phyloP scores from a whole-genome alignment of 2,113 vertebrate species.

The Triplophysa siluroides region DNA sequence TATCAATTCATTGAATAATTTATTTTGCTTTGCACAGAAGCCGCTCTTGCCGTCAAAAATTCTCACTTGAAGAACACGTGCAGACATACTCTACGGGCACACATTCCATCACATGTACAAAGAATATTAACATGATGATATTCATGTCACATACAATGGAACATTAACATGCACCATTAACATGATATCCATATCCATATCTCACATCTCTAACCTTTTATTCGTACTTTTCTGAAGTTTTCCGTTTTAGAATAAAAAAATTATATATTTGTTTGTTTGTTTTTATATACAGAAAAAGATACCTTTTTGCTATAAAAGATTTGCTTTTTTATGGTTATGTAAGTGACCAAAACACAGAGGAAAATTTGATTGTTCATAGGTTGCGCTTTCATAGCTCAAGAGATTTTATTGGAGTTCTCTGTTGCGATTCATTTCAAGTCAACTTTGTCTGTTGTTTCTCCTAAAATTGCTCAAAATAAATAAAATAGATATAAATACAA shows the following conservation, averaged over 20 bases:
- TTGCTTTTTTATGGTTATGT: too few relatives aligned
- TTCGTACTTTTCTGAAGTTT: neutral
- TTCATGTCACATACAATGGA: neutral
- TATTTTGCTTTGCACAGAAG: conserved; percentile 48
- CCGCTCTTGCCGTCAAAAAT: conserved; percentile 16
- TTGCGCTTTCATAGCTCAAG: too few relatives aligned
- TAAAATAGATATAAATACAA: too few relatives aligned
- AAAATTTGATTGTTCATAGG: too few relatives aligned
- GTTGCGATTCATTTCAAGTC: too few relatives aligned
- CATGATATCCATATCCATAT: neutral
- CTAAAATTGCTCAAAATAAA: too few relatives aligned
- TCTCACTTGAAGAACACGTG: neutral
- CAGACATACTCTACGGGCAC: conserved; percentile 11
- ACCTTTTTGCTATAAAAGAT: neutral
- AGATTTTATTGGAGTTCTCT: too few relatives aligned
- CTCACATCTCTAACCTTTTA: neutral
- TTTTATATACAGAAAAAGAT: neutral
- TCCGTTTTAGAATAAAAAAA: neutral
- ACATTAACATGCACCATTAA: neutral
- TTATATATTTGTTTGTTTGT: too few relatives aligned
- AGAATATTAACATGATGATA: neutral
- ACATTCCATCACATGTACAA: neutral
- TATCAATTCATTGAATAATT: conserved; percentile 65
- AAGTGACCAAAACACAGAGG: too few relatives aligned
- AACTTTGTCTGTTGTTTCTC: too few relatives aligned